Evolutionary conservation across 2,113 vertebrate species (phyloP).

Genomic region (Oenanthe oenanthe): DNA sequence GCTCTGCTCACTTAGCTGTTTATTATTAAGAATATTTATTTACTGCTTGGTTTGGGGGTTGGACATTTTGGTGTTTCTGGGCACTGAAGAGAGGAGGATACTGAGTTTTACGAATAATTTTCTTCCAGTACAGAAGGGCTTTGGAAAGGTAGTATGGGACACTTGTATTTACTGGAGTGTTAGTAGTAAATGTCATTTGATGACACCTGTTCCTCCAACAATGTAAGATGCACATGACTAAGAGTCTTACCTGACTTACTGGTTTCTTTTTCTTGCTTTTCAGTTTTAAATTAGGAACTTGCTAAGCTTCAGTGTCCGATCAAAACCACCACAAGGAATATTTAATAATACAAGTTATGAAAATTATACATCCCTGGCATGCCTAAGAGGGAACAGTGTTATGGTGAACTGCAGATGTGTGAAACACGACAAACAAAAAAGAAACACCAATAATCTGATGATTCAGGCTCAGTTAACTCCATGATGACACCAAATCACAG

Average conservation of each 20-base stretch:
- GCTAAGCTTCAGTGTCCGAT: neutral
- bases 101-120: neutral
- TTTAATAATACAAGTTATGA: neutral
- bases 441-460: neutral
- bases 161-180: neutral
- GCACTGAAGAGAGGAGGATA: neutral
- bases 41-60: neutral
- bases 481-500: neutral
- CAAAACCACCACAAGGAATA: neutral
- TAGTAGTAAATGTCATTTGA: neutral
- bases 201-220: neutral
- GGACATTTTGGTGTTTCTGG: neutral
- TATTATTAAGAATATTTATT: neutral
- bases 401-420: neutral
- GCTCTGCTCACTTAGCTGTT: neutral
- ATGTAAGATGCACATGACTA: neutral
- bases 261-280: constrained; percentile 1
- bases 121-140: neutral
- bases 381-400: neutral
- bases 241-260: neutral
- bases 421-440: neutral
- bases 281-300: neutral
- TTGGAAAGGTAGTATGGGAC: neutral
- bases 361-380: neutral
- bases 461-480: neutral